Percentiles rank a stretch among this genome's conserved stretches.
Conservation (phyloP, 2,888 invertebrate genomes). For the Seira sanloemensis region DNA sequence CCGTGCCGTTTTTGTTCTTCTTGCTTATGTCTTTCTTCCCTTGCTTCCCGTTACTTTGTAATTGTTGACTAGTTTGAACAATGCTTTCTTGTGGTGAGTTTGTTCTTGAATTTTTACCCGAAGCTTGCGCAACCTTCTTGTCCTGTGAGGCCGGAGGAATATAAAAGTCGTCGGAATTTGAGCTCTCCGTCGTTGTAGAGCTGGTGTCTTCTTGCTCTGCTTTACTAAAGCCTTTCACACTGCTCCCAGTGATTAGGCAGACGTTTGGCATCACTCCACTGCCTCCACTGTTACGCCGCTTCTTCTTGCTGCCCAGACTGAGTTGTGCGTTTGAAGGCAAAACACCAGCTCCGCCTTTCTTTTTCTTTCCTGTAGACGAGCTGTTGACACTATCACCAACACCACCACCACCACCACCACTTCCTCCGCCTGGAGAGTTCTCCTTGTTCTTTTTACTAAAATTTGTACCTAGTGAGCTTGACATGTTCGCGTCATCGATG, state of each 20-base stretch:
- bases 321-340: slow-evolving; percentile 40
- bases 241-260: slow-evolving; percentile 31
- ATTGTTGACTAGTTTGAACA: slow-evolving; percentile 34
- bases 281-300: slow-evolving; percentile 33
- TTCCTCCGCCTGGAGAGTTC: slow-evolving; percentile 43
- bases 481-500: slow-evolving; percentile 35
- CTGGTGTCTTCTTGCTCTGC: slow-evolving; percentile 81
- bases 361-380: slow-evolving; percentile 21
- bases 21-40: slow-evolving; percentile 43
- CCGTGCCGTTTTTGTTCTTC: neutral
- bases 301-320: slow-evolving; percentile 28
- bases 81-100: slow-evolving; percentile 11
- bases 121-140: slow-evolving; percentile 19
- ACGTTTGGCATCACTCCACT: slow-evolving; percentile 40
- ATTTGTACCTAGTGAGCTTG: slow-evolving; percentile 11
- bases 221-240: slow-evolving; percentile 28
- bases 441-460: slow-evolving; percentile 61
- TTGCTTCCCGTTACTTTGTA: slow-evolving; percentile 13
- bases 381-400: neutral
- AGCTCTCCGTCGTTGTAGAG: slow-evolving; percentile 84
- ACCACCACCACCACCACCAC: neutral
- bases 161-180: slow-evolving; percentile 79
- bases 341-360: slow-evolving; percentile 59
- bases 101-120: slow-evolving; percentile 58
- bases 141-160: slow-evolving; percentile 49